Evolutionary conservation across 2,113 vertebrate genomes (phyloP).

Genomic region (Brachyistius frenatus): DNA sequence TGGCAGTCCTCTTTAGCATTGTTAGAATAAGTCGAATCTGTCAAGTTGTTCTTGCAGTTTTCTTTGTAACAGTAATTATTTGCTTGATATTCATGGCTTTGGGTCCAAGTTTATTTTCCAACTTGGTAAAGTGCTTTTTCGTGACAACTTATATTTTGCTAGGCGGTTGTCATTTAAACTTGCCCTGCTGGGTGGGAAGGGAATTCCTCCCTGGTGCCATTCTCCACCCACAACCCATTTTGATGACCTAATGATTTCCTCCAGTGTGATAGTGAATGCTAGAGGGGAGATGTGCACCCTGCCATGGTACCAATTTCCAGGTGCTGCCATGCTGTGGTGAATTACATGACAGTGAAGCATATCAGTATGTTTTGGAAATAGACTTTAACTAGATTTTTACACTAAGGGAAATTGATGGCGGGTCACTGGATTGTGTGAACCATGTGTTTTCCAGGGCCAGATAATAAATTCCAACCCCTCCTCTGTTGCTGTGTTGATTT

Average conservation of each 20-base stretch:
- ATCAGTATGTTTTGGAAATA: slow-evolving; percentile 42
- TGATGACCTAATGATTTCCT: slow-evolving; percentile 47
- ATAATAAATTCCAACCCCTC: not conserved
- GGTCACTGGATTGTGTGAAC: slow-evolving; percentile 22
- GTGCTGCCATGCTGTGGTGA: slow-evolving; percentile 51
- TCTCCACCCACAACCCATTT: slow-evolving; percentile 38
- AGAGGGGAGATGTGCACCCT: slow-evolving; percentile 42
- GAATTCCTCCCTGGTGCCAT: slow-evolving; percentile 21
- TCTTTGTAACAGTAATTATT: too few relatives aligned
- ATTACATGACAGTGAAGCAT: slow-evolving; percentile 42
- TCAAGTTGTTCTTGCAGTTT: too few relatives aligned
- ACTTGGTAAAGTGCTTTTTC: not conserved
- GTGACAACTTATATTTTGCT: not conserved
- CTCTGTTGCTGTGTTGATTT: too few relatives aligned
- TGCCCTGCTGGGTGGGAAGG: slow-evolving; percentile 16
- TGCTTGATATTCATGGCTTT: too few relatives aligned
- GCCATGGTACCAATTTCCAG: slow-evolving; percentile 58
- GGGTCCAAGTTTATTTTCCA: slow-evolving; percentile 1
- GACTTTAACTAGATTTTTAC: slow-evolving; percentile 31
- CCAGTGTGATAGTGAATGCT: slow-evolving; percentile 25
- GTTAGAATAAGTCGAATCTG: too few relatives aligned
- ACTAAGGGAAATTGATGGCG: slow-evolving; percentile 22
- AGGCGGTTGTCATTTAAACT: slow-evolving; percentile 4
- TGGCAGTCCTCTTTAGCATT: too few relatives aligned
- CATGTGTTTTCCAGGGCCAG: slow-evolving; percentile 15